Evolutionary conservation across 2,113 vertebrate genomes (phyloP), one percentile per base, ranked within the genome.

Genomic region (Lates calcarifer): DNA sequence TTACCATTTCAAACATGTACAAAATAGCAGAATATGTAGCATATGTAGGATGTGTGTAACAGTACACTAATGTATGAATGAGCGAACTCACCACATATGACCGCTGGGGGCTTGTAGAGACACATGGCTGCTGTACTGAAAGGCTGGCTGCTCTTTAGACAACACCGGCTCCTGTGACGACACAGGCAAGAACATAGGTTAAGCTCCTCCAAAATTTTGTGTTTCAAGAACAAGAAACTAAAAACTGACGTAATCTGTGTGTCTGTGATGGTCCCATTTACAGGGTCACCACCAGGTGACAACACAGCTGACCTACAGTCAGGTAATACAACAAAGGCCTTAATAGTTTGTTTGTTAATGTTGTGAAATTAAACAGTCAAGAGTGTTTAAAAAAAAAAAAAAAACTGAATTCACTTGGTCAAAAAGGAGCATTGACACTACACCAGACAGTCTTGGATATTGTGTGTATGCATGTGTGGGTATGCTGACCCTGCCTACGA

Each of bases 91-190:
- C 98, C 98, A 99, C 98, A 99, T 99, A 81, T 99, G 98, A 65
- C 98, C 98, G 31, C 98, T 99, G 83, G 98, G 98, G 15, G 98
- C 97, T 77, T 99, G 98, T 85, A 99, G 92, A 75, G 98, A 99
- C 80, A 99, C 98, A 0, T 99, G 98, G 92, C 98, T 99, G 95
- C 98, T 99, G 85, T 99, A 99, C 93, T 99, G 98, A 94, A 99
- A 99, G 0, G 98, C 98, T 0, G 98, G 98, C 92, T 99, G 98
- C 60, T 99, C 98, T 94, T 98, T 99, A 39, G 98, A 99, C 74
- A 99, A 91, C 85, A 99, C 97, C 1, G 98, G 98, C 83, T 99
- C 98, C 98, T 99, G 90, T 12, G 71, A 92, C 6, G 51, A 28
- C 20, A 80, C 11, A 74, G 0, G 76, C 7, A 7, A 26, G 20